These are phyloP conservation scores for Drosophila miranda DNA, from an alignment of 1,140 invertebrate genomes.

Conservation along the genomic window DNA sequence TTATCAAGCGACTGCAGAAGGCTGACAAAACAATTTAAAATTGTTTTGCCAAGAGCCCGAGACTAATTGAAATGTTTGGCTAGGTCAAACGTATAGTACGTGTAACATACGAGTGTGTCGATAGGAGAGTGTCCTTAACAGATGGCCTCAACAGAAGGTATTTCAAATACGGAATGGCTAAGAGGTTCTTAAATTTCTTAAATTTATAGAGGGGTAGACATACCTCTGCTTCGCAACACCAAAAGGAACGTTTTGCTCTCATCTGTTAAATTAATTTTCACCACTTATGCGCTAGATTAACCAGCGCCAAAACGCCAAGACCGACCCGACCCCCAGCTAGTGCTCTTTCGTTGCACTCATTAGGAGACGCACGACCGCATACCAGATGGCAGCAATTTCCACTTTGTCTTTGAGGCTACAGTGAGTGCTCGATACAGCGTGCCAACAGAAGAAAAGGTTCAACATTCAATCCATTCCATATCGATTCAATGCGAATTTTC, in stretches of 20 bases:
- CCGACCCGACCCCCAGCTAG: not conserved
- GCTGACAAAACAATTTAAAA: conserved; percentile 70
- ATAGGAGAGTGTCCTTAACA: conserved; percentile 39
- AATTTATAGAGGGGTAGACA: not conserved
- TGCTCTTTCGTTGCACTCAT: conserved; percentile 27
- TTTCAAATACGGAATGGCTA: not conserved
- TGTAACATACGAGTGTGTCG: conserved; percentile 45
- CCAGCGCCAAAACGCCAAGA: conserved; percentile 1
- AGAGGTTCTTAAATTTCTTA: conserved; percentile 12
- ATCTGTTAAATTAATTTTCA: conserved; percentile 23
- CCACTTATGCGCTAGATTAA: conserved; percentile 21
- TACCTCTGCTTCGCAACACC: too few species aligned
- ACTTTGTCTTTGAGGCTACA: not conserved
- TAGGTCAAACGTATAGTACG: conserved; percentile 28
- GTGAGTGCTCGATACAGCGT: too few species aligned
- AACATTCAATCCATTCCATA: too few species aligned
- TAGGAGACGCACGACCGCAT: conserved; percentile 38
- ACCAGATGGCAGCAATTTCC: conserved; percentile 36
- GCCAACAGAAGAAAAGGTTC: too few species aligned
- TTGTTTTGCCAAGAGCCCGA: conserved; percentile 28
- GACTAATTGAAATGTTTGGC: conserved; percentile 72
- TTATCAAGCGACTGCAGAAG: conserved; percentile 56
- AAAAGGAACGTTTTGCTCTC: too few species aligned
- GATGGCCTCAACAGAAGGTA: too few species aligned
- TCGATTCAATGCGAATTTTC: too few species aligned